Percentiles rank a stretch among this genome's conserved stretches.
Conservation (phyloP, 1,140 invertebrate genomes). For the Tribolium castaneum region DNA sequence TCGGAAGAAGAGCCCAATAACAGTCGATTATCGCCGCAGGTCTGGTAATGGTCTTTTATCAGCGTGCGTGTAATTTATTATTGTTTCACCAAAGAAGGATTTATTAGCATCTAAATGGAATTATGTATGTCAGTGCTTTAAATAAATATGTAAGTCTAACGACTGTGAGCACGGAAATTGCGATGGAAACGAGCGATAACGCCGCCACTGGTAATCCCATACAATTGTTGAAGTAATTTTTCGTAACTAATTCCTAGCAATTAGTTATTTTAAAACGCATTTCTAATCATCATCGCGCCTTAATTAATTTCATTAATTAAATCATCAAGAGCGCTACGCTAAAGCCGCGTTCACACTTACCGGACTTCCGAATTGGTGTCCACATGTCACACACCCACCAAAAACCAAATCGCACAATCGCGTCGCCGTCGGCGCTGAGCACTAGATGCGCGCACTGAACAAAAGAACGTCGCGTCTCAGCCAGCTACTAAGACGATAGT, state of each 20-base stretch:
- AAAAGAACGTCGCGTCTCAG: constrained; percentile 37
- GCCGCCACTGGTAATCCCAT: constrained; percentile 13
- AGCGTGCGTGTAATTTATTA: constrained; percentile 33
- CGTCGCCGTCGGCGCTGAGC: constrained; percentile 9
- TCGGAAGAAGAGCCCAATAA: neutral
- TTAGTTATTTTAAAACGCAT: constrained; percentile 42
- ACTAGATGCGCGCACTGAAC: constrained; percentile 15
- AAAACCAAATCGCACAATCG: constrained; percentile 20
- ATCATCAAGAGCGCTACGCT: neutral
- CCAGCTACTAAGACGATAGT: constrained; percentile 43
- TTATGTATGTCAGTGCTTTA: constrained; percentile 46
- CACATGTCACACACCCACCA: neutral
- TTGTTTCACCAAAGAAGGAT: constrained; percentile 29
- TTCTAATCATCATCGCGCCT: constrained; percentile 25
- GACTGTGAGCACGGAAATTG: constrained; percentile 29
- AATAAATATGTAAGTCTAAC: constrained; percentile 44
- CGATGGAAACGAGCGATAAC: constrained; percentile 32
- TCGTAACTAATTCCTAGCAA: constrained; percentile 47
- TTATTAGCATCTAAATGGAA: constrained; percentile 49
- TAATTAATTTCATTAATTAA: constrained; percentile 41
- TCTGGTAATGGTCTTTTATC: constrained; percentile 12
- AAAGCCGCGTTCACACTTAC: neutral
- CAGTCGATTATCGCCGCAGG: constrained; percentile 15
- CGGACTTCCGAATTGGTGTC: neutral
- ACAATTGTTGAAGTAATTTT: constrained; percentile 45